Evolutionary conservation across 2,113 vertebrate genomes (phyloP).

Genomic region (Trogon melanurus): DNA sequence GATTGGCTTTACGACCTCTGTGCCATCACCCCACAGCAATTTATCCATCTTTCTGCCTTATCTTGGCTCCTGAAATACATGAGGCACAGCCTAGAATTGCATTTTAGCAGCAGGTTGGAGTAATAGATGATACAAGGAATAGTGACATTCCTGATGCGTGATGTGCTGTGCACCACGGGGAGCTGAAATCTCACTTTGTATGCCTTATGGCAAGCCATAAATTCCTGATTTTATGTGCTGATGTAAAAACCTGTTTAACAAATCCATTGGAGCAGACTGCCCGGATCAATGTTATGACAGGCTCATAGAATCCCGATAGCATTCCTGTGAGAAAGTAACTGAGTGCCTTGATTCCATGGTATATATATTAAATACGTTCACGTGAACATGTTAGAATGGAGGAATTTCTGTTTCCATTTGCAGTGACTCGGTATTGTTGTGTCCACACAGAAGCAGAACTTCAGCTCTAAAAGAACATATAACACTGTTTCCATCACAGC

Average conservation of each 20-base stretch:
- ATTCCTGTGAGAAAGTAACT: slow-evolving; percentile 1
- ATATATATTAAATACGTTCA: neutral
- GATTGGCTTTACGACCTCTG: neutral
- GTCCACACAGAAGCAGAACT: neutral
- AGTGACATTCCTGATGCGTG: slow-evolving; percentile 40
- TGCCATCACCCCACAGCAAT: neutral
- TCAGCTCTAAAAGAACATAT: neutral
- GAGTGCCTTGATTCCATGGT: neutral
- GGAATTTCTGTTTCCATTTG: neutral
- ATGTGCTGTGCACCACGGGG: slow-evolving; percentile 43
- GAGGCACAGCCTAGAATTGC: slow-evolving; percentile 47
- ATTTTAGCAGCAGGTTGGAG: slow-evolving; percentile 66
- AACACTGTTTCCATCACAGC: neutral
- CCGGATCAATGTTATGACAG: slow-evolving; percentile 66
- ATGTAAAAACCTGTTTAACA: slow-evolving; percentile 64
- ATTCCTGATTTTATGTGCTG: slow-evolving; percentile 59
- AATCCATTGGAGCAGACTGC: slow-evolving; percentile 51
- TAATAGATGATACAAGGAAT: slow-evolving; percentile 51
- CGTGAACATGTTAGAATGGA: neutral
- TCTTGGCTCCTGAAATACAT: slow-evolving; percentile 12
- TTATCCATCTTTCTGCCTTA: slow-evolving; percentile 19
- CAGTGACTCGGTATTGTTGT: neutral
- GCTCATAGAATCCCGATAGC: neutral
- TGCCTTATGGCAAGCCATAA: slow-evolving; percentile 64
- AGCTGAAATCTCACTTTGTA: slow-evolving; percentile 51